Base-by-base conservation (phyloP, 2,113 vertebrate genomes). In the Lathamus discolor region DNA sequence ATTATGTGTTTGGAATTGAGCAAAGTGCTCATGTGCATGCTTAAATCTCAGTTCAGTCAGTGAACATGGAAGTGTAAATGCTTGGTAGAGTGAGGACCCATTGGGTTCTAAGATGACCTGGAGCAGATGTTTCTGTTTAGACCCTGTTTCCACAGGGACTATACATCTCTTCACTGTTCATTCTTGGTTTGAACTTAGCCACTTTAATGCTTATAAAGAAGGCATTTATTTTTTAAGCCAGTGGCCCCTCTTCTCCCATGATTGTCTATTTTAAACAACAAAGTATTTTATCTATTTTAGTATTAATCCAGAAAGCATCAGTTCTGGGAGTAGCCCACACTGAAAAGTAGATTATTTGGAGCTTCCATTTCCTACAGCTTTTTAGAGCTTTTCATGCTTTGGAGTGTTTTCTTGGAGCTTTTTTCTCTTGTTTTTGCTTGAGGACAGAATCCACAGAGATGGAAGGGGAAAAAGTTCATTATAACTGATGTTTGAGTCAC, bases 61-160 rank as follows among this genome's bases (percentile, higher is more conserved):
- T 81, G 72, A 88, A 46, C 10, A 31, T 62, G 0, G 11, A 46
- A 54, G 17, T 51, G 25, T 61, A 93, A 88, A 75, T 52, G 46
- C 51, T 82, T 81, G 92, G 39, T 55, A 76, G 69, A 92, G 49
- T 72, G 52, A 91, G 54, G 44, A 49, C 39, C 49, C 62, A 57
- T 25, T 78, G 83, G 64, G 68, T 70, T 29, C 46, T 82, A 57
- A 76, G 61, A 86, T 55, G 80, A 82, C 52, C 33, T 1, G 2
- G 88, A 92, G 9, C 73, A 93, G 69, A 93, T 75, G 39, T 80
- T 96, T 95, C 63, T 86, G 44, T 74, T 91, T 70, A 74, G 62
- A 59, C 41, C 22, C 35, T 23, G 8, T 86, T 93, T 96, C 69
- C 49, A 72, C 59, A 52, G 44, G 46, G 49, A 83, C 77, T 83